Evolutionary conservation across 1,140 invertebrate species (phyloP).

Genomic region (Drosophila tristis): DNA sequence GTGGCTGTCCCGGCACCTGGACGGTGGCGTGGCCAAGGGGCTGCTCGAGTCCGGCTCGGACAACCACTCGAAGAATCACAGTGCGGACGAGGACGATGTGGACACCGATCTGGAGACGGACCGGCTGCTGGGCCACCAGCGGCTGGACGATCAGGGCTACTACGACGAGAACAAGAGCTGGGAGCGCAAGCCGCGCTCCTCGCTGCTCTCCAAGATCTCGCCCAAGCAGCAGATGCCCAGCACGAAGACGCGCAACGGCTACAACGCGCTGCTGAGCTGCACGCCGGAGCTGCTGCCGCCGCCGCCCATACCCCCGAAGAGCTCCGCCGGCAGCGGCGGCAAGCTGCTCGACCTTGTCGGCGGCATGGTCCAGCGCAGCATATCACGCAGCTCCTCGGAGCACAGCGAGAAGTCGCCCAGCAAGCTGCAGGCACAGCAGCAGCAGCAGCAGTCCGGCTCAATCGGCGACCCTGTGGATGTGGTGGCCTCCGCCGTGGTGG

Average conservation of each 20-base stretch:
- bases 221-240: constrained; percentile 78
- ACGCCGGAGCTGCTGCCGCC: constrained; percentile 77
- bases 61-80: constrained; percentile 79
- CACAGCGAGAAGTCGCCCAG: constrained; percentile 78
- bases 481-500: constrained; percentile 59
- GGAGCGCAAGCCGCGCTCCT: constrained; percentile 76
- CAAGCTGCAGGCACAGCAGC: constrained; percentile 26
- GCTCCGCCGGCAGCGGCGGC: constrained; percentile 20
- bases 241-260: constrained; percentile 82
- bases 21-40: constrained; percentile 50
- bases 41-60: constrained; percentile 68
- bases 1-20: constrained; percentile 75
- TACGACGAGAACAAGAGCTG: constrained; percentile 92
- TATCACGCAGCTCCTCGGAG: constrained; percentile 74
- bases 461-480: constrained; percentile 46
- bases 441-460: constrained; percentile 15
- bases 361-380: constrained; percentile 57
- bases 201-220: constrained; percentile 79
- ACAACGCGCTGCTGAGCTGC: constrained; percentile 78
- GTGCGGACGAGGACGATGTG: constrained; percentile 89
- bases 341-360: constrained; percentile 63
- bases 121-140: constrained; percentile 93
- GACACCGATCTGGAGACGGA: constrained; percentile 96
- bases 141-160: constrained; percentile 95
- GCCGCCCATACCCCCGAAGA: constrained; percentile 74